Percentiles rank a stretch among this genome's conserved stretches.
Conservation (phyloP, 2,888 invertebrate genomes). For the Acronicta psi region DNA sequence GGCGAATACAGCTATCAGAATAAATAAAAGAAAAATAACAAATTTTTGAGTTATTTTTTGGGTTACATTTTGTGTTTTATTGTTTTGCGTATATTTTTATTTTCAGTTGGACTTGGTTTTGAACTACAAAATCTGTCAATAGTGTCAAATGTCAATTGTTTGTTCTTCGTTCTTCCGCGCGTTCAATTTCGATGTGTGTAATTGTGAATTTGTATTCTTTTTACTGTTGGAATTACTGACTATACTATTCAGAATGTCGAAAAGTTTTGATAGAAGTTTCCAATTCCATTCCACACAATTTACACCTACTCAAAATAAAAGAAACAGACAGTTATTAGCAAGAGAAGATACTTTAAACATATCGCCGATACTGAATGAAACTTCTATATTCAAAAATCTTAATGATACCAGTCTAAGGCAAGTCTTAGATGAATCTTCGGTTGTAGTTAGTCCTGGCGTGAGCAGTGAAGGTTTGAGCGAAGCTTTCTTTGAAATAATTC, state of each 20-base stretch:
- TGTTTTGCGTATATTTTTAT: too few relatives aligned
- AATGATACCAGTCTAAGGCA: slow-evolving; percentile 84
- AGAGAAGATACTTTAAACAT: slow-evolving; percentile 83
- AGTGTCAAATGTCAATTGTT: too few relatives aligned
- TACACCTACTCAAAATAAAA: slow-evolving; percentile 77
- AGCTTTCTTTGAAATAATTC: slow-evolving; percentile 85
- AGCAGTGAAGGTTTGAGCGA: slow-evolving; percentile 78
- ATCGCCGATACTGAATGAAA: slow-evolving; percentile 83
- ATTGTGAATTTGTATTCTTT: slow-evolving; percentile 10
- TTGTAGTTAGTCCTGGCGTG: slow-evolving; percentile 70
- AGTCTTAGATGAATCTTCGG: slow-evolving; percentile 82
- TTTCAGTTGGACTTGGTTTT: too few relatives aligned
- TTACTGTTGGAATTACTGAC: not conserved
- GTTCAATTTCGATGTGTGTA: not conserved
- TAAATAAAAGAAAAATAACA: too few relatives aligned
- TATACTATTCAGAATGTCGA: slow-evolving; percentile 51
- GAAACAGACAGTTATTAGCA: slow-evolving; percentile 72
- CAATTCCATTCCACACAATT: slow-evolving; percentile 77
- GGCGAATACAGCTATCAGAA: too few relatives aligned
- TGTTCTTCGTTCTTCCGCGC: too few relatives aligned
- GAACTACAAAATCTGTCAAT: too few relatives aligned
- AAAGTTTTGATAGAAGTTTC: slow-evolving; percentile 74
- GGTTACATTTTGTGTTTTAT: too few relatives aligned
- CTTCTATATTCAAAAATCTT: slow-evolving; percentile 82
- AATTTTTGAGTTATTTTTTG: too few relatives aligned